These are phyloP conservation scores for Tupaia tana DNA, from an alignment of 2,113 vertebrate species.

Conservation along the genomic window DNA sequence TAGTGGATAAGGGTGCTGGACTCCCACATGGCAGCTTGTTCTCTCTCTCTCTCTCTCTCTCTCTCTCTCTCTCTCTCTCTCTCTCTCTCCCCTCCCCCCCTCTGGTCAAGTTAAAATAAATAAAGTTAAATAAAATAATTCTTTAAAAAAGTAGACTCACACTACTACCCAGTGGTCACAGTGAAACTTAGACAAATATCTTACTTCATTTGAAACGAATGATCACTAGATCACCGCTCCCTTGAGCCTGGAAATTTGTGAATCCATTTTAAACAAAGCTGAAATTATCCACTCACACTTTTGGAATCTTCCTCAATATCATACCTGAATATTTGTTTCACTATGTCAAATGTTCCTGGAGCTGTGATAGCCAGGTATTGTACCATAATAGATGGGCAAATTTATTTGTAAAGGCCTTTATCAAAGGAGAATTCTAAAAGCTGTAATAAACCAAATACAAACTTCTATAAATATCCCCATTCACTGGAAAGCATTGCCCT, in stretches of 20 bases:
- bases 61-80: too few species aligned
- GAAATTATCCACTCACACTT: constrained; percentile 11
- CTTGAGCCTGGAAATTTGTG: neutral
- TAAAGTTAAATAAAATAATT: too few species aligned
- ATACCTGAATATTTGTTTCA: constrained; percentile 11
- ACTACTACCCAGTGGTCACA: neutral
- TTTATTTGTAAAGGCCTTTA: constrained; percentile 47
- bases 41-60: too few species aligned
- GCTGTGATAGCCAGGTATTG: neutral
- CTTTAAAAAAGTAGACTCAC: neutral
- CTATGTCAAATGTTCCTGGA: constrained; percentile 7
- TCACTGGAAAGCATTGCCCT: constrained; percentile 8
- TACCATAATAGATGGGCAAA: neutral
- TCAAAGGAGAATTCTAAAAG: constrained; percentile 44
- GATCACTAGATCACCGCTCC: neutral
- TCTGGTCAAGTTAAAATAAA: too few species aligned
- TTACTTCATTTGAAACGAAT: constrained; percentile 24
- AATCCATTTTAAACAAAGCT: constrained; percentile 7
- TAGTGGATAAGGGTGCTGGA: too few species aligned
- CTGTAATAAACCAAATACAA: constrained; percentile 37
- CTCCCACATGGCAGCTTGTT: too few species aligned
- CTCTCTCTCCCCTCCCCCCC: too few species aligned
- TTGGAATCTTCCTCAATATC: neutral
- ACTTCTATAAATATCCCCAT: constrained; percentile 16
- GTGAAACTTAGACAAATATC: neutral